Percentiles rank a stretch among this genome's conserved stretches.
Evolutionary conservation across 2,797 vertebrate genomes (phyloP).

Genomic region (Amphiprion clarkii): DNA sequence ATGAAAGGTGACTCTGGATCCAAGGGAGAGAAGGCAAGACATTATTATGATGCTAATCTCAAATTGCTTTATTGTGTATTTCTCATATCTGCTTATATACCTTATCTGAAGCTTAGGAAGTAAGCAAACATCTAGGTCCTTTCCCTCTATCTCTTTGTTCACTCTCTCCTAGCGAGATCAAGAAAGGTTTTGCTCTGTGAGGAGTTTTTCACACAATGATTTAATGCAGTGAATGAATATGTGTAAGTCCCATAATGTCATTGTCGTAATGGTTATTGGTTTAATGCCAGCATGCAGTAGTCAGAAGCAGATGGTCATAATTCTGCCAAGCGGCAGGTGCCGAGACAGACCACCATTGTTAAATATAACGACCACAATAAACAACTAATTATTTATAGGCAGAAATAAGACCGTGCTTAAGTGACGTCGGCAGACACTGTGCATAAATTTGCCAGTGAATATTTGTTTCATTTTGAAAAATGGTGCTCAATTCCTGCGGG

Average conservation of each 20-base stretch:
- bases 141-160: constrained; percentile 46
- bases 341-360: constrained; percentile 59
- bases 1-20: constrained; percentile 96
- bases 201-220: constrained; percentile 56
- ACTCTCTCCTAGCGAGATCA: constrained; percentile 33
- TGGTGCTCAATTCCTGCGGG: background rate
- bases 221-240: constrained; percentile 68
- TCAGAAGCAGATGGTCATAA: constrained; percentile 66
- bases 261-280: constrained; percentile 69
- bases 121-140: constrained; percentile 60
- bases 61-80: constrained; percentile 73
- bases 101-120: constrained; percentile 66
- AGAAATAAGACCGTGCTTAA: constrained; percentile 35
- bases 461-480: constrained; percentile 41
- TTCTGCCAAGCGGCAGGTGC: constrained; percentile 66
- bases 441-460: constrained; percentile 39
- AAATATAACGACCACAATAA: constrained; percentile 67
- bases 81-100: constrained; percentile 59
- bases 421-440: constrained; percentile 1
- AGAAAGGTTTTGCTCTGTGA: constrained; percentile 35
- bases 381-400: constrained; percentile 66
- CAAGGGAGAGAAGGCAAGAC: constrained; percentile 95
- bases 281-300: constrained; percentile 65
- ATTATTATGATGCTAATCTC: constrained; percentile 75
- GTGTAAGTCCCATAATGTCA: constrained; percentile 67